Percentiles rank a stretch among this genome's conserved stretches.
phyloP scores from a whole-genome alignment of 30 jellyfish, hydroid and myxozoan genomes.

The Aurelia aurita region DNA sequence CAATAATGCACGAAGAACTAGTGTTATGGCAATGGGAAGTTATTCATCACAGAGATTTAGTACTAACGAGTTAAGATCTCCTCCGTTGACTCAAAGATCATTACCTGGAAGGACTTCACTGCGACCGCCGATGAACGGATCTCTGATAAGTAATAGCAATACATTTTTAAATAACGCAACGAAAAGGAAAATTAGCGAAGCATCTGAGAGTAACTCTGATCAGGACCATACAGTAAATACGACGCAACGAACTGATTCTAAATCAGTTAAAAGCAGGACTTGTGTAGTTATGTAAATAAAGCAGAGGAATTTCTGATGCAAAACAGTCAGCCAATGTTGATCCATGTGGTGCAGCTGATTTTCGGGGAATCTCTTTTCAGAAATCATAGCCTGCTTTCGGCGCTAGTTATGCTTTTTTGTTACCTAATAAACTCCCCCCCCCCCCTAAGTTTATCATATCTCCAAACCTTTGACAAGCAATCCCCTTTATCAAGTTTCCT shows the following conservation, averaged over 20 bases:
- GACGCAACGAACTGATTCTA: constrained; percentile 24
- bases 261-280: constrained; percentile 65
- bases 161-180: constrained; percentile 5
- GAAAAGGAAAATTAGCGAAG: constrained; percentile 32
- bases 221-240: not conserved
- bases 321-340: too few relatives aligned
- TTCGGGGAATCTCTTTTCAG: too few relatives aligned
- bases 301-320: too few relatives aligned
- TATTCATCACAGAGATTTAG: constrained; percentile 20
- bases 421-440: too few relatives aligned
- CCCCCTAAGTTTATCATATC: too few relatives aligned
- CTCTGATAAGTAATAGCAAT: constrained; percentile 13
- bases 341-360: too few relatives aligned
- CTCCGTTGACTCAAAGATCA: constrained; percentile 17
- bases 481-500: too few relatives aligned
- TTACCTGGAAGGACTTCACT: constrained; percentile 23
- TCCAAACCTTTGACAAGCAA: too few relatives aligned
- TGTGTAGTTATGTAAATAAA: constrained; percentile 47
- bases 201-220: not conserved
- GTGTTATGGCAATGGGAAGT: constrained; percentile 59
- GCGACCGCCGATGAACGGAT: constrained; percentile 44
- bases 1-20: constrained; percentile 43
- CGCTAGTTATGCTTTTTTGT: too few relatives aligned
- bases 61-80: constrained; percentile 19
- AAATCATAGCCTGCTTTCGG: too few relatives aligned